Evolutionary conservation across 2,888 invertebrate genomes (phyloP), one percentile per base, ranked within the genome.

Genomic region (Drosophila rellima): DNA sequence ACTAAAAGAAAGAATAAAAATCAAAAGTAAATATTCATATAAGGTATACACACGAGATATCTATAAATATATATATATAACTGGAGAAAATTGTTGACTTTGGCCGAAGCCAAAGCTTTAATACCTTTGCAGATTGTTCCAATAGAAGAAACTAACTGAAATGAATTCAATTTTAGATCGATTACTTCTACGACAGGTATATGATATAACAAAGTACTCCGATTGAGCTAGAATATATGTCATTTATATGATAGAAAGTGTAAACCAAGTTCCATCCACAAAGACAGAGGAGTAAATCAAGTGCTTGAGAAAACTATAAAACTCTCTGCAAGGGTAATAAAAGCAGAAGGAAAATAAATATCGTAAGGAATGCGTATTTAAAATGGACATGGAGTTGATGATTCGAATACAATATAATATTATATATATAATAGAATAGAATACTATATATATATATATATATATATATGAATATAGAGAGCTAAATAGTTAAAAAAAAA

Each of bases 1-100:
- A 60, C 69, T 61, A 59, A 52, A 52, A 55, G 55, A 57, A 48
- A 37, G 76, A 70, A 55, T 61, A 50, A 37, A 78, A 68, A 55
- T 61, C 35, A 57, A 55, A 57, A 51, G 62, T 50, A 67, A 73
- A 50, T 69, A 74, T 78, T 62, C 65, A 71, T 64, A 70, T 56
- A 55, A 61, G 64, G 40, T 61, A 78, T 74, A 65, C 48, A 64
- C 51, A 59, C 26, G 7, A 60, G 66, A 57, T 74, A 69, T 37
- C 52, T 56, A 70, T 56, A 68, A 56, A 62, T 54, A 67, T 39
- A 67, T 44, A 70, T 47, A 33, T 40, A 62, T 13, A 15, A 23
- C 11, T 31, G 51, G 18, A 33, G 31, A 33, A 6, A 15, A 33
- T 11, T 33, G 10, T 18, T 15, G 20, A 20, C 42, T 42, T 55